A percentile compares a stretch with the other conserved stretches of the same genome.
Conservation (phyloP, 2,113 vertebrate species). For the Chamaetylas fuelleborni region DNA sequence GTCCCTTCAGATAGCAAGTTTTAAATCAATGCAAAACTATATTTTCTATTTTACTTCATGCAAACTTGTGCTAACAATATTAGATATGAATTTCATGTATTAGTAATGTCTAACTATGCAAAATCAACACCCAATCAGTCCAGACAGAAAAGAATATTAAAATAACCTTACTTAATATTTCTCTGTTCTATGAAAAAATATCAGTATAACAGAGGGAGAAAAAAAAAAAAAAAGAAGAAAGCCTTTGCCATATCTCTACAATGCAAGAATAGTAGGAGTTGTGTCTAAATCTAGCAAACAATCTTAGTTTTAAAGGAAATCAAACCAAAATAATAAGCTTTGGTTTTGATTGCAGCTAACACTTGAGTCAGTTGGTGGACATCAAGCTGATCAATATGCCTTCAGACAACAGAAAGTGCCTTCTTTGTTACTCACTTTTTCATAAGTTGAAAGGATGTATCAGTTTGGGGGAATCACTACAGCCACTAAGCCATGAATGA, state of each 20-base stretch:
- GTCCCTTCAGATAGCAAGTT: neutral
- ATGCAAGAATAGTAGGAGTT: neutral
- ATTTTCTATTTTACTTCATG: neutral
- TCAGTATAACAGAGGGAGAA: accelerated
- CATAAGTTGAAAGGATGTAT: neutral
- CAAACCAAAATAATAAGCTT: neutral
- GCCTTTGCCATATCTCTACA: neutral
- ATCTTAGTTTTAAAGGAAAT: neutral
- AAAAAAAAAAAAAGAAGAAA: neutral
- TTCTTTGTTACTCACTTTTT: neutral
- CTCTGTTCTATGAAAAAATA: neutral
- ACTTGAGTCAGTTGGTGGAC: neutral
- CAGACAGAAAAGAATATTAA: neutral
- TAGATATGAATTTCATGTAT: neutral
- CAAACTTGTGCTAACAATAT: neutral
- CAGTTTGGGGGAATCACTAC: neutral
- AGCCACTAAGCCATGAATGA: neutral
- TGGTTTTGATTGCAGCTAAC: neutral
- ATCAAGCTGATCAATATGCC: neutral
- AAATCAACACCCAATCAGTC: neutral
- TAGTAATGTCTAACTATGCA: neutral
- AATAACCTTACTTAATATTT: neutral
- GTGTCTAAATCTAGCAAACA: neutral
- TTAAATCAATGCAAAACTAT: neutral
- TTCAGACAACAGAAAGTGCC: neutral